A percentile compares a stretch with the other conserved stretches of the same genome.
Evolutionary conservation across 2,113 vertebrate species (phyloP).

Genomic region (Tinamus guttatus): DNA sequence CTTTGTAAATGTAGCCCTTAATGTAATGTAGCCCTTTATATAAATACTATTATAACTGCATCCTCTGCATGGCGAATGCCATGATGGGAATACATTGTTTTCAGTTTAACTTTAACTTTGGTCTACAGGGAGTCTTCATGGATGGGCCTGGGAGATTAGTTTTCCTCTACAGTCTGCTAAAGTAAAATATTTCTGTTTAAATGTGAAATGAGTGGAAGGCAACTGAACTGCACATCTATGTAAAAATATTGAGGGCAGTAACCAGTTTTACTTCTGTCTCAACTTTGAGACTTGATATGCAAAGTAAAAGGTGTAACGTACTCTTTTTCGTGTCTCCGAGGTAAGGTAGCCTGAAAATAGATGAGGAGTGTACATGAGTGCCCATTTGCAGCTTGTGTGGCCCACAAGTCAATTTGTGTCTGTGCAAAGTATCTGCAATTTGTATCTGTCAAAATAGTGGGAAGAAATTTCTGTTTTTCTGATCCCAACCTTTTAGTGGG

Average conservation of each 20-base stretch:
- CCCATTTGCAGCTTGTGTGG: not conserved
- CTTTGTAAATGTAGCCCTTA: not conserved
- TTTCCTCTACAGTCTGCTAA: not conserved
- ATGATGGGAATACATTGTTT: not conserved
- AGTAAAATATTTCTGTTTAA: not conserved
- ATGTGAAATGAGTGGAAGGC: not conserved
- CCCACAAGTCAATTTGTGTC: not conserved
- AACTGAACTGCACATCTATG: not conserved
- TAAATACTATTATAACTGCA: not conserved
- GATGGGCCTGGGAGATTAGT: not conserved
- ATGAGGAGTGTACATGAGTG: not conserved
- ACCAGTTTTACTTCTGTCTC: not conserved
- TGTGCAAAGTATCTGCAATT: not conserved
- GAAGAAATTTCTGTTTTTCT: not conserved
- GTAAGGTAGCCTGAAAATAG: not conserved
- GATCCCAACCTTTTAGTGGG: not conserved
- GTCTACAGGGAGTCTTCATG: not conserved
- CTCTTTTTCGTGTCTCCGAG: not conserved
- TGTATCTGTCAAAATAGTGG: not conserved
- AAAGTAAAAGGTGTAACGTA: not conserved
- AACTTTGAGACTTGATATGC: not conserved
- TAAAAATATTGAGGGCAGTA: not conserved
- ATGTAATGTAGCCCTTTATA: not conserved
- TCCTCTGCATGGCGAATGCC: not conserved
- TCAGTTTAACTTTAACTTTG: not conserved